Evolutionary conservation across 2,113 vertebrate species (phyloP), one percentile per base, ranked within the genome.

Genomic region (Marmota flaviventris): DNA sequence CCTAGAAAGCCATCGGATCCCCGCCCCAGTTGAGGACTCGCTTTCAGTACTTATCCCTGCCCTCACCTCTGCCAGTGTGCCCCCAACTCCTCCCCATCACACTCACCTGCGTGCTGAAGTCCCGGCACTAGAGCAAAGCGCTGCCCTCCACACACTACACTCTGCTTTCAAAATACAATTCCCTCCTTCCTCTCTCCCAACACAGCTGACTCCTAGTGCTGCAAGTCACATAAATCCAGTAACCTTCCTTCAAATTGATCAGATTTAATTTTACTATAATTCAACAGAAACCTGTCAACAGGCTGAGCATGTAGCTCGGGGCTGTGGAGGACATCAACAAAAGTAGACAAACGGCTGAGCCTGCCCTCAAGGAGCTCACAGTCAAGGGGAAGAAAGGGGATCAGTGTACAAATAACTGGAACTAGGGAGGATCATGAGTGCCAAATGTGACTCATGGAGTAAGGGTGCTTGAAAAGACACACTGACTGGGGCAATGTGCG

Each of bases 11-110:
- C 39, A 13, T 29, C 17, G 79, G 48, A 83, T 5, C 7, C 48
- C 48, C 53, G 37, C 7, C 8, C 70, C 70, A 83, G 70, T 6
- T 75, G 32, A 63, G 12, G 13, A 56, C 73, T 95, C 56, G 12
- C 17, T 42, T 65, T 34, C 39, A 53, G 13, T 5, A 92, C 45
- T 95, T 81, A 89, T 77, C 91, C 82, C 90, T 95, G n/a, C 85
- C 58, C 91, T 77, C 73, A 48, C 56, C n/a, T 77, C 32, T 34
- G 67, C 65, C 37, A 58, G 51, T 48, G 34, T n/a, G 69, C 32
- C 2, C 39, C 56, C 58, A 27, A 3, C 5, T 12, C 14, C 37
- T 65, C 14, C 78, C 75, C n/a, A 20, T n/a, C 69, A n/a, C 0
- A 63, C 39, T 16, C 34, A 24, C 76, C 78, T 76, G 58, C 10